These are phyloP conservation scores for Agonopterix alstromeriana DNA, from an alignment of 2,888 invertebrate genomes.

Conservation along the genomic window DNA sequence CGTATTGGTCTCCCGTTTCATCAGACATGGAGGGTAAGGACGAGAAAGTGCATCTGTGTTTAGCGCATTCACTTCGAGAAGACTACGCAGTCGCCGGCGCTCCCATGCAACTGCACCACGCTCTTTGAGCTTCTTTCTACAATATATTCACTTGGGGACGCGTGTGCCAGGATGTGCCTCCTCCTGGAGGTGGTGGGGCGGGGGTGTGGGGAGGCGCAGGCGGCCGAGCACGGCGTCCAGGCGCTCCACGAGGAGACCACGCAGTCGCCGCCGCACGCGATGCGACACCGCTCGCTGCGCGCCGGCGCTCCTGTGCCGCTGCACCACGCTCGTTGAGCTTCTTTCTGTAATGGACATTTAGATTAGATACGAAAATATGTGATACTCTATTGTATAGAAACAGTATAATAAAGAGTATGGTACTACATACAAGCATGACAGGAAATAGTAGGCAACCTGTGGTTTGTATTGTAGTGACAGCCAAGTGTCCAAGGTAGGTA, in stretches of 20 bases:
- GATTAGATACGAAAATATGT: not conserved
- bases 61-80: conserved; percentile 38
- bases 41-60: too few relatives aligned
- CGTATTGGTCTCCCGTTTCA: too few relatives aligned
- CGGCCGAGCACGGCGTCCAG: conserved; percentile 71
- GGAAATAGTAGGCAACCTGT: too few relatives aligned
- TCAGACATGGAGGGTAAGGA: too few relatives aligned
- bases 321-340: conserved; percentile 72
- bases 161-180: conserved; percentile 55
- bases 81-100: conserved; percentile 79
- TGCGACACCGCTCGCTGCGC: conserved; percentile 75
- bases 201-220: conserved; percentile 50
- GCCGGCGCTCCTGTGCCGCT: conserved; percentile 62
- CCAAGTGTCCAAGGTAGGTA: too few relatives aligned
- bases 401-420: too few relatives aligned
- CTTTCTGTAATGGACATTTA: conserved; percentile 44
- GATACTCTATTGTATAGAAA: too few relatives aligned
- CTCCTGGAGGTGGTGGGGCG: conserved; percentile 40
- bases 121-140: conserved; percentile 70
- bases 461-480: too few relatives aligned
- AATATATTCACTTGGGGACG: conserved; percentile 46
- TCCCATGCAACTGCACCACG: conserved; percentile 66
- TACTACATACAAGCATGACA: too few relatives aligned
- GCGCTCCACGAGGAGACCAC: conserved; percentile 79
- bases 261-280: conserved; percentile 82